These are phyloP conservation scores for Stercorarius parasiticus DNA, from an alignment of 2,113 vertebrate species.

Conservation along the genomic window DNA sequence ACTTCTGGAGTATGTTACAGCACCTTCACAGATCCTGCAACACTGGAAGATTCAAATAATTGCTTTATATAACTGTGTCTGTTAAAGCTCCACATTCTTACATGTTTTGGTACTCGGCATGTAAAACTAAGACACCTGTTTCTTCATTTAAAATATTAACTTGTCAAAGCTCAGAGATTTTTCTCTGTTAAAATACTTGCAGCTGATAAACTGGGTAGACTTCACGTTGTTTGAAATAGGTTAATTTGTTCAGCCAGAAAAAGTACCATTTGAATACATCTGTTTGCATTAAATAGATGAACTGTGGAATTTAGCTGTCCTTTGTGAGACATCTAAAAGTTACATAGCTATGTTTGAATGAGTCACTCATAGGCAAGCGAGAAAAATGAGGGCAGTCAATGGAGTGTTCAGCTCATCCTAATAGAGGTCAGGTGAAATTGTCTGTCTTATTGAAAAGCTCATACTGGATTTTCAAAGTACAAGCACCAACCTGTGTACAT, in stretches of 20 bases:
- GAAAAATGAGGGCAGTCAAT: not conserved
- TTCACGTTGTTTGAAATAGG: not conserved
- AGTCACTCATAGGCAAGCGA: not conserved
- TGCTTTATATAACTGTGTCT: not conserved
- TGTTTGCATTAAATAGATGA: not conserved
- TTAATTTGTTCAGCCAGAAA: not conserved
- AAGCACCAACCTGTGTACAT: not conserved
- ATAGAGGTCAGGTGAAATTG: not conserved
- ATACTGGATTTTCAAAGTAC: not conserved
- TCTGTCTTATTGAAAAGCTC: not conserved
- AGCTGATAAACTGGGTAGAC: not conserved
- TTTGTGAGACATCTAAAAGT: not conserved
- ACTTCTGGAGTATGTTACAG: not conserved
- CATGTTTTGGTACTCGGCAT: accelerated
- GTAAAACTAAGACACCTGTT: not conserved
- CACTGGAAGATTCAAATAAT: not conserved
- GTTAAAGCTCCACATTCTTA: not conserved
- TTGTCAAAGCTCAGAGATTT: not conserved
- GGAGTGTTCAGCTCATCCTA: not conserved
- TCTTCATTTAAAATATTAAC: not conserved
- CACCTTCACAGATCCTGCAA: not conserved
- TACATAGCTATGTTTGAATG: not conserved
- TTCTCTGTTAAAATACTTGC: not conserved
- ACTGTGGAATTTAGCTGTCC: not conserved
- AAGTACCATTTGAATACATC: not conserved